These are phyloP conservation scores for Cantharis flavilabris DNA, from an alignment of 2,888 invertebrate species.

Conservation along the genomic window DNA sequence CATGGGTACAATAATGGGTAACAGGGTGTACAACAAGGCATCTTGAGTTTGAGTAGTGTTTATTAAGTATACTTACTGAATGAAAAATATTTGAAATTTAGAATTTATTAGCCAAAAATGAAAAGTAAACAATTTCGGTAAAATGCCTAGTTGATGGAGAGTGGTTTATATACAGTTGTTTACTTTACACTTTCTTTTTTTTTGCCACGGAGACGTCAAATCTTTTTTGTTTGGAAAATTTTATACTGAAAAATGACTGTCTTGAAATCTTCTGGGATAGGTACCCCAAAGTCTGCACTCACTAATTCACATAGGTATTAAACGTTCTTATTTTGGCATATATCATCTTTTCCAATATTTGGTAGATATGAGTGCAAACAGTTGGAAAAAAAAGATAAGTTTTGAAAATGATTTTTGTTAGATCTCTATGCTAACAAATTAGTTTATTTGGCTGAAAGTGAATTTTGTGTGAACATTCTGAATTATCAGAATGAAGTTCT, in stretches of 20 bases:
- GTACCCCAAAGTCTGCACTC: too few species aligned
- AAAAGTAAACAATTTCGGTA: background rate
- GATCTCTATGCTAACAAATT: too few species aligned
- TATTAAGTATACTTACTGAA: background rate
- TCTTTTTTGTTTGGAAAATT: background rate
- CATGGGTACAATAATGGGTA: background rate
- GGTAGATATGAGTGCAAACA: too few species aligned
- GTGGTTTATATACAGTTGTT: background rate
- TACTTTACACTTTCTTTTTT: background rate
- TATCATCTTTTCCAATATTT: too few species aligned
- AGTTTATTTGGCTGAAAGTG: too few species aligned
- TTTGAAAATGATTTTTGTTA: too few species aligned
- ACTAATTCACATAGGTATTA: too few species aligned
- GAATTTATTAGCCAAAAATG: too few species aligned
- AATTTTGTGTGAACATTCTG: too few species aligned
- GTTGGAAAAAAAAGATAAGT: too few species aligned
- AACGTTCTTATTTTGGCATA: too few species aligned
- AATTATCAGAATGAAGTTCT: too few species aligned
- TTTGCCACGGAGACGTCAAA: background rate
- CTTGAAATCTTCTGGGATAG: background rate
- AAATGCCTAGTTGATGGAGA: background rate
- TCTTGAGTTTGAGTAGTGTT: background rate
- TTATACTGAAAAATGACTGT: background rate
- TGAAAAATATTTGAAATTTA: background rate
- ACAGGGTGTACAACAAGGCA: background rate